Percentiles rank a stretch among this genome's conserved stretches.
Evolutionary conservation across 2,888 invertebrate genomes (phyloP).

Genomic region (Synergus laeviventris): DNA sequence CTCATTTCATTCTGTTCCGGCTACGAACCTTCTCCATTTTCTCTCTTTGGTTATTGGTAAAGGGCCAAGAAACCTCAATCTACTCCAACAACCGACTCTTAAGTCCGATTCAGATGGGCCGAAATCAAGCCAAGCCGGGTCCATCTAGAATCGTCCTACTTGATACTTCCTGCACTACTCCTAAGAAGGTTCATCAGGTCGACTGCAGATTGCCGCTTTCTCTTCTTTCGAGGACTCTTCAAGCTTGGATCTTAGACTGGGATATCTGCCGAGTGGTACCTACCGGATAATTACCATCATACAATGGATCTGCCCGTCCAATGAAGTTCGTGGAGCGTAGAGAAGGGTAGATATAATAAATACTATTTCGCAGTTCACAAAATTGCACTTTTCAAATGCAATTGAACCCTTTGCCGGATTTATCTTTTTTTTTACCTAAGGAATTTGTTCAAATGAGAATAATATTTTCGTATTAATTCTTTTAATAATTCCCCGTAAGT

Average conservation of each 20-base stretch:
- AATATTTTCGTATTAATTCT: too few relatives aligned
- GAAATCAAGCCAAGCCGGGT: conserved; percentile 56
- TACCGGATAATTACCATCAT: conserved; percentile 11
- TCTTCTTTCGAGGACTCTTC: conserved; percentile 47
- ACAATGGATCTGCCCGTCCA: not conserved
- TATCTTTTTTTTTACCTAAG: too few relatives aligned
- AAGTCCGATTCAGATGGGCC: conserved; percentile 70
- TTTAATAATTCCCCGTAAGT: too few relatives aligned
- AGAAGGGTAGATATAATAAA: not conserved
- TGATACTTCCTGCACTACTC: conserved; percentile 61
- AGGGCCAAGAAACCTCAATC: conserved; percentile 74
- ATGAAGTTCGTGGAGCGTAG: not conserved
- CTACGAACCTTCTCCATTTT: conserved; percentile 57
- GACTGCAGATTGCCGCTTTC: conserved; percentile 45
- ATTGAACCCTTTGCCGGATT: too few relatives aligned
- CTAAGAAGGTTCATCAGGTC: conserved; percentile 45
- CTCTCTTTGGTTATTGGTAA: conserved; percentile 73
- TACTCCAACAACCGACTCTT: conserved; percentile 57
- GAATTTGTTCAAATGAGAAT: too few relatives aligned
- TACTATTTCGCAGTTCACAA: not conserved
- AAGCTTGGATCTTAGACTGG: conserved; percentile 42
- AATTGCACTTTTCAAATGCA: not conserved
- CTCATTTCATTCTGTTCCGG: conserved; percentile 50
- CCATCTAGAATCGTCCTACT: conserved; percentile 60
- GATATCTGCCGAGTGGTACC: conserved; percentile 19